Evolutionary conservation across 2,113 vertebrate species (phyloP), one percentile per base, ranked within the genome.

Genomic region (Ahaetulla prasina): DNA sequence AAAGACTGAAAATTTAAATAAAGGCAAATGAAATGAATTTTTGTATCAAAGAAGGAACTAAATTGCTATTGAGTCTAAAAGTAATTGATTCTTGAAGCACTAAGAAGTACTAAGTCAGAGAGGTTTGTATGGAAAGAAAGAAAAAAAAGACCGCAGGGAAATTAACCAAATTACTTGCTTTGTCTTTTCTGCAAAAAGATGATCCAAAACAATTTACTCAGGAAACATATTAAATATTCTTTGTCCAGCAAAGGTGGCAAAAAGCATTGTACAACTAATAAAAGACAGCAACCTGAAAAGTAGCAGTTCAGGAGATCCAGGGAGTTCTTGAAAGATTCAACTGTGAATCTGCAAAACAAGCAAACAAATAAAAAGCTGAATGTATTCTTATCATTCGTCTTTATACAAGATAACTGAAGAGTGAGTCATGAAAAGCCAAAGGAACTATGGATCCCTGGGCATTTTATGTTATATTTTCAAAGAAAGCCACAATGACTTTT

Each of bases 31-130:
- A 68, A 87, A 68, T 88, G 57, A 92, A 88, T 88, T 43, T 49
- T 49, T 53, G 23, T 57, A 68, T 23, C 23, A 68, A 63, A 74
- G 55, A 52, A 87, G 27, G 45, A 39, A 87, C 27, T 60, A 92
- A 89, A 89, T 89, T 84, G 55, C 39, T 55, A 39, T n/a, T 23
- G 88, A 92, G 43, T n/a, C 74, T 9, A 92, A 68, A 92, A 74
- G 27, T 88, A 74, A 85, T 23, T 57, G 85, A 68, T 88, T 74
- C 60, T 85, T 89, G 16, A 60, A 14, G 39, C 43, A 47, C 6
- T 84, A 43, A 80, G 6, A 55, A 9, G 39, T 35, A 85, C 39
- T 57, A 84, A 89, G 87, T 11, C 23, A 47, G 25, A 35, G 27
- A 80, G 30, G 5, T n/a, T 45, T 85, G n/a, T 50, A 63, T 23